These are phyloP conservation scores for Conistra vaccinii DNA, from an alignment of 2,888 invertebrate species.

Conservation along the genomic window DNA sequence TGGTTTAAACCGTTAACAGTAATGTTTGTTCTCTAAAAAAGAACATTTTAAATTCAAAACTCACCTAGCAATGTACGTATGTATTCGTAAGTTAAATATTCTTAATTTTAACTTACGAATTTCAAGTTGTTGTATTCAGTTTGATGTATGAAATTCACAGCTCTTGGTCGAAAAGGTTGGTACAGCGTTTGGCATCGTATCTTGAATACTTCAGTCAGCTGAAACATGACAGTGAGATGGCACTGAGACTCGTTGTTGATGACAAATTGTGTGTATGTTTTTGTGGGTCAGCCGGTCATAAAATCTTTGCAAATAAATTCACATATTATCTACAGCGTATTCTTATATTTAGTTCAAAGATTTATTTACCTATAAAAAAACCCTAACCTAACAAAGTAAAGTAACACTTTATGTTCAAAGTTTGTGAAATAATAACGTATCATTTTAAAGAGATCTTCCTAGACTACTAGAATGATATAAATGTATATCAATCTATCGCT, in stretches of 20 bases:
- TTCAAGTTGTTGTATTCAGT: not conserved
- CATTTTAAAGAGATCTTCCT: not conserved
- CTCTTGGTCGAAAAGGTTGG: not conserved
- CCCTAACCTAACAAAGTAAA: not conserved
- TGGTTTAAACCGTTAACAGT: not conserved
- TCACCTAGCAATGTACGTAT: not conserved
- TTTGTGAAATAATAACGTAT: not conserved
- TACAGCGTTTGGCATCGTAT: slow-evolving; percentile 2
- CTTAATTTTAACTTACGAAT: not conserved
- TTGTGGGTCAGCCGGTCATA: not conserved
- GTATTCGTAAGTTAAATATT: not conserved
- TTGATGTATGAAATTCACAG: not conserved
- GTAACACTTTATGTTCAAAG: not conserved
- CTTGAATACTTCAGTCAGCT: slow-evolving; percentile 4
- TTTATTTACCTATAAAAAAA: too few species aligned
- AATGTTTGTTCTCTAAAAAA: not conserved
- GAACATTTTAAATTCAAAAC: not conserved
- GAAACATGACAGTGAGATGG: slow-evolving; percentile 2
- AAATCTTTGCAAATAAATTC: not conserved
- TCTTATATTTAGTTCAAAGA: not conserved
- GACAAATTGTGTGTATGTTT: not conserved
- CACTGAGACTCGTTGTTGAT: not conserved
- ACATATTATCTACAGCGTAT: not conserved
- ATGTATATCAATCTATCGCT: not conserved
- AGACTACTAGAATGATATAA: not conserved